Evolutionary conservation across 2,113 vertebrate genomes (phyloP), one percentile per base, ranked within the genome.

Genomic region (Halichoerus grypus): DNA sequence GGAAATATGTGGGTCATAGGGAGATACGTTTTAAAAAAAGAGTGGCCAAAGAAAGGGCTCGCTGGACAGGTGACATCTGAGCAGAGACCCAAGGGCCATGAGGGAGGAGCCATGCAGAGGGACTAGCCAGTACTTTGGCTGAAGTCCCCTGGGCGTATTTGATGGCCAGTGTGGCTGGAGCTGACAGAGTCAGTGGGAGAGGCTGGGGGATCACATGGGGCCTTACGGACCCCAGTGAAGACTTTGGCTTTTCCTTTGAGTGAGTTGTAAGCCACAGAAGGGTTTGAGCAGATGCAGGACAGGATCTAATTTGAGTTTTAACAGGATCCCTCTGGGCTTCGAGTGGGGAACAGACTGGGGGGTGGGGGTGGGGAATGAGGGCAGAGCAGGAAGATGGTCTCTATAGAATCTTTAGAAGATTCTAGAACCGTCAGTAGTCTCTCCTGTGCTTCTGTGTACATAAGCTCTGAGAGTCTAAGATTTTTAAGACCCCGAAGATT

Each of bases 151-250:
- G 7, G 19, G 22, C 36, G 46, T 31, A 71, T 74, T 10, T 87
- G 46, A 21, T 24, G 53, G 55, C 71, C 2, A 1, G 11, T 4
- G 12, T 42, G 57, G 77, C 39, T 13, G 10, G 31, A 53, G 49
- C 55, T n/a, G 63, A 33, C 63, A 31, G 24, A 83, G 33, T n/a
- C 65, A 4, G 49, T 57, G 26, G 31, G 36, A 63, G 59, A 51
- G 49, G 55, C 22, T 1, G 0, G 11, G 26, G 24, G 69, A 36
- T 14, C 13, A 4, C 0, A 0, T 0, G 7, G 42, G n/a, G 15
- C 59, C 18, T 46, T 4, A 3, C 10, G 77, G 65, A 51, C 49
- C 57, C 33, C 18, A 1, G 22, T 0, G 7, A 57, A 59, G 83
- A 83, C 49, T 67, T 67, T 5, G 57, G 15, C 36, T 55, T 77